Base-by-base conservation (phyloP, 2,797 vertebrate genomes). In the Heteromormyrus szaboi region DNA sequence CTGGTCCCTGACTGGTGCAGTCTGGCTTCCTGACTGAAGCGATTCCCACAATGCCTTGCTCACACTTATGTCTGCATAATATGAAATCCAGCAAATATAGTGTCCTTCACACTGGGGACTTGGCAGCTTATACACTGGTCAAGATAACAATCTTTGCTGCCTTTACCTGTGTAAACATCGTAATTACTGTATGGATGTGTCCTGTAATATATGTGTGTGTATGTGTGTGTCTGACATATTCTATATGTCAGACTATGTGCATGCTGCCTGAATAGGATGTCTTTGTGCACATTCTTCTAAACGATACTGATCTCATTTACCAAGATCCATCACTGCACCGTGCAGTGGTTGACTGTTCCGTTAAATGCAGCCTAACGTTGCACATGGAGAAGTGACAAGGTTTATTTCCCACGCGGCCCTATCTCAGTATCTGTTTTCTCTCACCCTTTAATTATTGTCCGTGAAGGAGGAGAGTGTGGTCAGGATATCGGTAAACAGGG, bases 251-350 rank as follows among this genome's bases (percentile, higher is more conserved):
- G 22, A 50, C 22, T 50, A 11, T 12, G 22, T 85, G 9, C n/a
- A 29, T 33, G 22, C 81, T 46, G 44, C 22, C 48, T 9, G n/a
- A n/a, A 46, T 84, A 50, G 19, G 46, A 25, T n/a, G 3, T 25
- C 46, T 65, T 37, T 88, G 90, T 87, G 85, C 87, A 91, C 89
- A 89, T 79, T 79, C 89, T 93, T 93, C 94, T 22, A 91, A 93
- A 93, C 93, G 90, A 92, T 93, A 86, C 79, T 90, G 92, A 93
- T 95, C 93, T 94, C 93, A 95, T 94, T 96, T 95, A 95, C 93
- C 46, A 53, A 85, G 48, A 50, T 85, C 83, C 22, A 41, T 41
- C 51, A 33, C 85, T 17, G 25, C 53, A 3, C 85, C 4, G 4
- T 22, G 4, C 17, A 9, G 14, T 19, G 53, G 29, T 56, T 86